These are phyloP conservation scores for Heliconius erato DNA, from an alignment of 2,888 invertebrate genomes.

Conservation along the genomic window DNA sequence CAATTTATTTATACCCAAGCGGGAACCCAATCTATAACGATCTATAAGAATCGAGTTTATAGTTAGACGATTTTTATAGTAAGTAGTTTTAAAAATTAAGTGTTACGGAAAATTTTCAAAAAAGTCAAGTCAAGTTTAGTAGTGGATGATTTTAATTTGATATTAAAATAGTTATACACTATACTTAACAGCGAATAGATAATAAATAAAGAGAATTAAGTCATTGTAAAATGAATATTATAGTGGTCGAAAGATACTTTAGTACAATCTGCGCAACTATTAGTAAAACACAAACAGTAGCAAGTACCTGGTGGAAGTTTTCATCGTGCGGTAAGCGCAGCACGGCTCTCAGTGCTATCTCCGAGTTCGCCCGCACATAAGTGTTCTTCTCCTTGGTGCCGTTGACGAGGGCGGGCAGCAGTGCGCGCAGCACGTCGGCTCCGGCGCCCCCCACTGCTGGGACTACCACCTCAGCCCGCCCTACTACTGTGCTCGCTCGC, in stretches of 20 bases:
- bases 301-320: constrained; percentile 88
- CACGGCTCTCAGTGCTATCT: constrained; percentile 95
- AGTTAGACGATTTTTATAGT: too few species aligned
- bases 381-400: constrained; percentile 99
- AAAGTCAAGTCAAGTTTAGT: too few species aligned
- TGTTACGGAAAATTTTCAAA: too few species aligned
- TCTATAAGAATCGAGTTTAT: too few species aligned
- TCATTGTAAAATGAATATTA: neutral
- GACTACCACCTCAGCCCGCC: constrained; percentile 78
- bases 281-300: too few species aligned
- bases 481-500: constrained; percentile 91
- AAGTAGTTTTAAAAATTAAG: too few species aligned
- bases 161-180: too few species aligned
- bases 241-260: neutral
- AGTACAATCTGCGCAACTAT: neutral
- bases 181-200: too few species aligned
- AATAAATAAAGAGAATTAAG: neutral
- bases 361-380: constrained; percentile 97
- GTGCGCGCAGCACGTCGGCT: constrained; percentile 89
- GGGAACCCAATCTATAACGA: too few species aligned
- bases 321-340: constrained; percentile 92
- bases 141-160: too few species aligned
- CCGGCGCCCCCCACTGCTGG: constrained; percentile 80
- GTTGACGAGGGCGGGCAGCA: constrained; percentile 97
- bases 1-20: too few species aligned